A percentile compares a stretch with the other conserved stretches of the same genome.
Evolutionary conservation across 2,888 invertebrate species (phyloP).

Genomic region (Pyrrhia umbra): DNA sequence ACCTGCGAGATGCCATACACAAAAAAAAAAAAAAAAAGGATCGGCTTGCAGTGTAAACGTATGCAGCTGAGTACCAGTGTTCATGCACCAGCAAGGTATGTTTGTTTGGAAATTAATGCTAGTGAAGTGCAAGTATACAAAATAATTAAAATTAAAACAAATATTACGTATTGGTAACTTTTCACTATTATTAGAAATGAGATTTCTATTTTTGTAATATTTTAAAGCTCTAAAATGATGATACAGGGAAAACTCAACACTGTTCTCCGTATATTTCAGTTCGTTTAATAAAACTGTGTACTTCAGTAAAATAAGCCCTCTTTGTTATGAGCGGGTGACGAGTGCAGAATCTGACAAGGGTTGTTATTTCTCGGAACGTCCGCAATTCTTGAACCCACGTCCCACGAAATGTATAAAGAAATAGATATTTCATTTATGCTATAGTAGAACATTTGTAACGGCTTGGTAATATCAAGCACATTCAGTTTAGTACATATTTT

Average conservation of each 20-base stretch:
- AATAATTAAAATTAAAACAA: no score
- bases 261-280: neutral
- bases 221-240: no score
- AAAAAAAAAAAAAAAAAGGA: no score
- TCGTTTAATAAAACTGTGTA: slow-evolving; percentile 18
- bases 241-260: neutral
- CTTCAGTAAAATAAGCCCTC: slow-evolving; percentile 18
- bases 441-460: slow-evolving; percentile 7
- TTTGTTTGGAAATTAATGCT: no score
- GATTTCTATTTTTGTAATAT: no score
- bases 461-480: neutral
- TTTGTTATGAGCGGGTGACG: slow-evolving; percentile 34
- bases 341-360: slow-evolving; percentile 35
- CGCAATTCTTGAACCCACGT: slow-evolving; percentile 34
- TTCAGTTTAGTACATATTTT: neutral
- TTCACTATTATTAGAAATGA: no score
- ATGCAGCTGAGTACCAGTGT: no score
- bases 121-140: no score
- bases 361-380: slow-evolving; percentile 26
- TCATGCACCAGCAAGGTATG: no score
- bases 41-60: no score
- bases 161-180: no score
- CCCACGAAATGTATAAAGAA: slow-evolving; percentile 9
- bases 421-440: neutral
- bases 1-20: no score